Conservation (phyloP, 2,888 invertebrate species). For the Synergus gifuensis region DNA sequence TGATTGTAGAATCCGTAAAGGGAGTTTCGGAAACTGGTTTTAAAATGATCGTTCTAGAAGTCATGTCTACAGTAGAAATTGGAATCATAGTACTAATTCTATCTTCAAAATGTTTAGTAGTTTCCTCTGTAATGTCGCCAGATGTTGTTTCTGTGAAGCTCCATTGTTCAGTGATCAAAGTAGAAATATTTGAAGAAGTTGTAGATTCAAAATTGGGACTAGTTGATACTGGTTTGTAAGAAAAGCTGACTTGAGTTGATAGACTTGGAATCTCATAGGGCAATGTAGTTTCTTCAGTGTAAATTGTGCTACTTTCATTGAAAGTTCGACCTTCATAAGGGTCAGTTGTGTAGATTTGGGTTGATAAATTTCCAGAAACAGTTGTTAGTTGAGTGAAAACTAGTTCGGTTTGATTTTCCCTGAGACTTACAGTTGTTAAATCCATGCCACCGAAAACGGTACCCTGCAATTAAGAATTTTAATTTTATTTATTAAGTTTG, state of each 20-base stretch:
- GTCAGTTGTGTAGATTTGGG: background rate
- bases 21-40: constrained; percentile 48
- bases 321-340: background rate
- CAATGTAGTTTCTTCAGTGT: constrained; percentile 3
- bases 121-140: background rate
- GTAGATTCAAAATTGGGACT: constrained; percentile 10
- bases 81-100: constrained; percentile 7
- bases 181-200: constrained; percentile 4
- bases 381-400: constrained; percentile 1
- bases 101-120: background rate
- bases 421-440: constrained; percentile 12
- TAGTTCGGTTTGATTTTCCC: constrained; percentile 40
- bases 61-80: constrained; percentile 28
- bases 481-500: background rate
- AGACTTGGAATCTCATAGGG: background rate
- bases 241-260: background rate
- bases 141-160: background rate
- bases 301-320: constrained; percentile 10
- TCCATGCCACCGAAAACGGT: background rate
- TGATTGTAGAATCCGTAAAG: constrained; percentile 49
- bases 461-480: background rate
- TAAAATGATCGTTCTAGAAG: constrained; percentile 36
- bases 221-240: background rate
- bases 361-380: constrained; percentile 34
- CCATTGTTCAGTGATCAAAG: background rate